A percentile compares a stretch with the other conserved stretches of the same genome.
Conservation (phyloP, 2,888 invertebrate species). For the Imbricaverruca yamaguchii region DNA sequence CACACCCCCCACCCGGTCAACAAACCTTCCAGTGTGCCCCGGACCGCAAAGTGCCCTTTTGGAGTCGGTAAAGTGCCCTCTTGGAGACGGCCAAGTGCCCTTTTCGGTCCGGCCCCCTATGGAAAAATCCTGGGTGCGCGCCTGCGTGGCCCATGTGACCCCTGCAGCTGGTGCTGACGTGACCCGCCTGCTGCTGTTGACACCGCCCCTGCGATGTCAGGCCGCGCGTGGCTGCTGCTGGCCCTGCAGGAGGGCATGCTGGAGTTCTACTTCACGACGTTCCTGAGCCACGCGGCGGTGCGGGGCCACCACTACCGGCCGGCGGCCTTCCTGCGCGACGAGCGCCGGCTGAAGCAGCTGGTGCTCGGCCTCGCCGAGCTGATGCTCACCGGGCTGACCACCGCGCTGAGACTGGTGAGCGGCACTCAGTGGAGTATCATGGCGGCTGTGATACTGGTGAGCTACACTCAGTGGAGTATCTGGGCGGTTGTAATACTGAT, state of each 20-base stretch:
- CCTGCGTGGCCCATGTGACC: no score
- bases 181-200: no score
- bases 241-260: neutral
- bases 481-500: no score
- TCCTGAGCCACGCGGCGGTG: neutral
- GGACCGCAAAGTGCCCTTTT: no score
- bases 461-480: no score
- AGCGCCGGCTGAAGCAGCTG: constrained; percentile 24
- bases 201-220: neutral
- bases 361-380: constrained; percentile 23
- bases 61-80: no score
- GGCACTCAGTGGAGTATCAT: neutral
- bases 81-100: no score
- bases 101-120: no score
- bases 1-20: no score
- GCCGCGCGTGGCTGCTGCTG: constrained; percentile 16
- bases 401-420: neutral
- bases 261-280: constrained; percentile 12
- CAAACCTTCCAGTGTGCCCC: no score
- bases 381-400: neutral
- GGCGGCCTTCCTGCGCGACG: neutral
- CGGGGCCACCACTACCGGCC: constrained; percentile 5
- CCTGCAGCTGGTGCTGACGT: no score
- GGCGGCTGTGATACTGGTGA: neutral
- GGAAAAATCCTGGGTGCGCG: no score